Percentiles rank a stretch among this genome's conserved stretches.
These are phyloP conservation scores for Andrena bicolor DNA, from an alignment of 2,888 invertebrate genomes.

Conservation along the genomic window DNA sequence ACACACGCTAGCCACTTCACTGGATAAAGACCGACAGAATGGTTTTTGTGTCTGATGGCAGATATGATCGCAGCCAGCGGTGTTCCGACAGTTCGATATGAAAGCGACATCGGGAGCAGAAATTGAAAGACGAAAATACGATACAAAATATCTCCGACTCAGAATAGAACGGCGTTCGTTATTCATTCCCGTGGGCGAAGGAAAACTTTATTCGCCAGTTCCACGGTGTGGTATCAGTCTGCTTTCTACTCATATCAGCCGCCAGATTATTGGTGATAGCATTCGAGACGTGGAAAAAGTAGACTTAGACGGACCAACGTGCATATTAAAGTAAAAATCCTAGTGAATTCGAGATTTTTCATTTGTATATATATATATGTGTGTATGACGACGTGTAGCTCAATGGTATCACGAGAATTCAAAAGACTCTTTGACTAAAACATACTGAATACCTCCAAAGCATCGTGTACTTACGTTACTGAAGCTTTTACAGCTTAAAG, in stretches of 20 bases:
- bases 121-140: slow-evolving; percentile 50
- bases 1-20: slow-evolving; percentile 62
- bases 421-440: too few relatives aligned
- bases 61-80: slow-evolving; percentile 14
- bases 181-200: slow-evolving; percentile 10
- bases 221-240: background rate
- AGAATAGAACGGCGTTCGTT: slow-evolving; percentile 6
- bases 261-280: background rate
- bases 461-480: too few relatives aligned
- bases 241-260: background rate
- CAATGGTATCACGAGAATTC: too few relatives aligned
- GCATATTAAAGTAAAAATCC: background rate
- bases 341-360: too few relatives aligned
- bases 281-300: background rate
- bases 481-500: too few relatives aligned
- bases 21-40: slow-evolving; percentile 68
- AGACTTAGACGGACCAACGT: background rate
- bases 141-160: slow-evolving; percentile 29
- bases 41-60: slow-evolving; percentile 49
- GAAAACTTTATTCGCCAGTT: slow-evolving; percentile 29
- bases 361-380: too few relatives aligned
- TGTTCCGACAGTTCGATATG: slow-evolving; percentile 5
- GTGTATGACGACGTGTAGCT: too few relatives aligned
- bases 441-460: too few relatives aligned
- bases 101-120: slow-evolving; percentile 14